Percentiles rank a stretch among this genome's conserved stretches.
phyloP scores from a whole-genome alignment of 2,888 invertebrate species.

The Amblyjoppa fuscipennis region DNA sequence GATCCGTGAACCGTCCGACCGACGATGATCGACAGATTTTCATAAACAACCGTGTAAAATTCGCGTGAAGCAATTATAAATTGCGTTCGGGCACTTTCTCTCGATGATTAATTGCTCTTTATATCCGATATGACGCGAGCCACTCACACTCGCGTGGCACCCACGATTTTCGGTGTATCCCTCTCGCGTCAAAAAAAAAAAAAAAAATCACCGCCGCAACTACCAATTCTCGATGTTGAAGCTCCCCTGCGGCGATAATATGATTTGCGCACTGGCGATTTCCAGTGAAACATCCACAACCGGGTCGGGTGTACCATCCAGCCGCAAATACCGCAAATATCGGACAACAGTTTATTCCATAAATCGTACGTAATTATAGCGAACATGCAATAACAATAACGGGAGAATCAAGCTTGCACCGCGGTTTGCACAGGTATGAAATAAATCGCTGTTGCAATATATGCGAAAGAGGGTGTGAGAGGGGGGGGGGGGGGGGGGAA shows the following conservation, averaged over 20 bases:
- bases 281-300: slow-evolving; percentile 38
- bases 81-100: neutral
- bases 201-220: neutral
- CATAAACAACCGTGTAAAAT: slow-evolving; percentile 39
- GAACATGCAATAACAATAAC: neutral
- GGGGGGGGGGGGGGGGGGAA: no score
- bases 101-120: slow-evolving; percentile 3
- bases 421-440: neutral
- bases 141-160: neutral
- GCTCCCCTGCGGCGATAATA: slow-evolving; percentile 47
- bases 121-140: neutral
- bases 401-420: neutral
- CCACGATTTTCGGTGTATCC: neutral
- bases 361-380: slow-evolving; percentile 38
- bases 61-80: slow-evolving; percentile 40
- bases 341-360: slow-evolving; percentile 46
- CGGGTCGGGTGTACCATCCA: neutral
- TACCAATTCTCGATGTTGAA: neutral
- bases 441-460: neutral
- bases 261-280: slow-evolving; percentile 58
- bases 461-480: no score
- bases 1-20: slow-evolving; percentile 1
- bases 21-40: slow-evolving; percentile 53
- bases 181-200: neutral
- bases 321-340: slow-evolving; percentile 41